Percentiles rank a stretch among this genome's conserved stretches.
Evolutionary conservation across 2,888 invertebrate genomes (phyloP).

Genomic region (Agrypnus murinus): DNA sequence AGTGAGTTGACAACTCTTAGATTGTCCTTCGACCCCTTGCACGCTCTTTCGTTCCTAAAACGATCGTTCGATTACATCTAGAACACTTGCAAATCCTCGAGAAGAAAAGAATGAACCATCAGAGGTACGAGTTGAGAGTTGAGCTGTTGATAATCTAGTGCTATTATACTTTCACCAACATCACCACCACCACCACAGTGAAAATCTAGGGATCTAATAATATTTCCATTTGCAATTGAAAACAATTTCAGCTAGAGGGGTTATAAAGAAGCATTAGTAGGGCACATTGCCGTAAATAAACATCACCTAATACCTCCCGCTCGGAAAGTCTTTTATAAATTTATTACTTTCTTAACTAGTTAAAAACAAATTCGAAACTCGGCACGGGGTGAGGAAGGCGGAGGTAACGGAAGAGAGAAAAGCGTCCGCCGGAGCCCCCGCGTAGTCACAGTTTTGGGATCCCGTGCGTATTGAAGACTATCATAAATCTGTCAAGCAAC

Average conservation of each 20-base stretch:
- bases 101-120: constrained; percentile 17
- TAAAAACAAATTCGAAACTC: constrained; percentile 47
- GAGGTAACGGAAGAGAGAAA: constrained; percentile 5
- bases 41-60: constrained; percentile 19
- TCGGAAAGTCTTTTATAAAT: constrained; percentile 40
- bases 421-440: constrained; percentile 10
- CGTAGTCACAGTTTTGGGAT: constrained; percentile 44
- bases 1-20: constrained; percentile 24
- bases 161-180: too few species aligned
- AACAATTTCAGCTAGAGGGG: constrained; percentile 13
- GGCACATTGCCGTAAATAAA: constrained; percentile 37
- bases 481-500: constrained; percentile 67
- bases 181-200: too few species aligned
- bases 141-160: constrained; percentile 11
- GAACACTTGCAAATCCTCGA: constrained; percentile 29
- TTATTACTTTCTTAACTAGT: constrained; percentile 47
- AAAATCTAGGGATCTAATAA: constrained; percentile 1
- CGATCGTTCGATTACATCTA: constrained; percentile 28
- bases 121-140: background rate
- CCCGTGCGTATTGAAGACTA: constrained; percentile 61
- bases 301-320: constrained; percentile 33
- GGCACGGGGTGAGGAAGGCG: constrained; percentile 4
- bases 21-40: constrained; percentile 29
- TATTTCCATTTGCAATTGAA: constrained; percentile 12
- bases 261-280: background rate